Evolutionary conservation across 2,797 vertebrate species (phyloP).

Genomic region (Sardinella longiceps): DNA sequence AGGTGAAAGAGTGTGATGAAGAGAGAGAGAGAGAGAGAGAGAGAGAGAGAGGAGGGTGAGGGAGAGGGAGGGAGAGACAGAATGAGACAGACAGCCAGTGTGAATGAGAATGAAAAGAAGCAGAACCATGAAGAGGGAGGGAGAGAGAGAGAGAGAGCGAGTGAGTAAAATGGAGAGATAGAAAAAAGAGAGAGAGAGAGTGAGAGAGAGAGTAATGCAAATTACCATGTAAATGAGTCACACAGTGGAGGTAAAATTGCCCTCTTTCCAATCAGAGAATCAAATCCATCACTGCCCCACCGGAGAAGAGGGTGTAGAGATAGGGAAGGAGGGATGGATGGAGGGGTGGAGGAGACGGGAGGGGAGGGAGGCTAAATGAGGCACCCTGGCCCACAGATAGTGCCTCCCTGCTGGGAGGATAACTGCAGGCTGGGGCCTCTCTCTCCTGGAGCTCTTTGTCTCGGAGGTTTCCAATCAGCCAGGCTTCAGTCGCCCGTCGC

Average conservation of each 20-base stretch:
- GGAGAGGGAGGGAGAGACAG: neutral
- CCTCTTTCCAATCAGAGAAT: slow-evolving; percentile 59
- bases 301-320: slow-evolving; percentile 38
- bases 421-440: slow-evolving; percentile 59
- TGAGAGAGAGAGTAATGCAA: slow-evolving; percentile 55
- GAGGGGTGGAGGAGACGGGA: slow-evolving; percentile 38
- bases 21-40: neutral
- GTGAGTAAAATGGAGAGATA: slow-evolving; percentile 17
- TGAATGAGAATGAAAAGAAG: slow-evolving; percentile 2
- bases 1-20: slow-evolving; percentile 14
- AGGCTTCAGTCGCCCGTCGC: slow-evolving; percentile 53
- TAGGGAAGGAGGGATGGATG: slow-evolving; percentile 31
- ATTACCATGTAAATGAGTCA: slow-evolving; percentile 56
- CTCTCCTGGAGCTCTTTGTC: slow-evolving; percentile 58
- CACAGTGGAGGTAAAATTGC: slow-evolving; percentile 54
- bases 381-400: slow-evolving; percentile 50
- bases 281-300: slow-evolving; percentile 56
- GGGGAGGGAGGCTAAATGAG: slow-evolving; percentile 54
- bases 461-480: slow-evolving; percentile 58
- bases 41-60: neutral
- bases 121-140: neutral
- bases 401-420: slow-evolving; percentile 57
- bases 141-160: neutral
- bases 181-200: slow-evolving; percentile 1
- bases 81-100: neutral